phyloP scores from a whole-genome alignment of 2,888 invertebrate species.

The Ashinkailepas kermadecensis region DNA sequence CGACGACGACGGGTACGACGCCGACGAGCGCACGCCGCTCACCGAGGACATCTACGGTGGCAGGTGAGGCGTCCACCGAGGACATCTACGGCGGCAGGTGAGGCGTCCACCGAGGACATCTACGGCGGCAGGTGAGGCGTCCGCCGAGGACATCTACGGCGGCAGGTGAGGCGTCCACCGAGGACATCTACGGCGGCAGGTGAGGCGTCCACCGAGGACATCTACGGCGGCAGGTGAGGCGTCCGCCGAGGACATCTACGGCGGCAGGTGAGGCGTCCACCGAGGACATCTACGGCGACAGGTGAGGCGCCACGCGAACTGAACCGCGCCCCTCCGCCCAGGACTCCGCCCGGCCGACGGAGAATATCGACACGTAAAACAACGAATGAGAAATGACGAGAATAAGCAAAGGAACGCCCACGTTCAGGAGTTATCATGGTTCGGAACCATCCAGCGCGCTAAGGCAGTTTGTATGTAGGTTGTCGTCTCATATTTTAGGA shows the following conservation, averaged over 20 bases:
- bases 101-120: slow-evolving; percentile 62
- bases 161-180: slow-evolving; percentile 69
- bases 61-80: slow-evolving; percentile 64
- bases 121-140: slow-evolving; percentile 75
- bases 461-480: no score
- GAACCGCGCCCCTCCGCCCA: no score
- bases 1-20: slow-evolving; percentile 55
- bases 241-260: slow-evolving; percentile 70
- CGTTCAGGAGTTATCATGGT: no score
- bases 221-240: slow-evolving; percentile 80
- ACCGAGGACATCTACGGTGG: slow-evolving; percentile 82
- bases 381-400: no score
- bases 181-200: slow-evolving; percentile 87
- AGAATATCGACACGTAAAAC: no score
- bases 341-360: no score
- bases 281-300: slow-evolving; percentile 82
- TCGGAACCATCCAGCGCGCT: no score
- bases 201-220: slow-evolving; percentile 63
- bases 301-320: slow-evolving; percentile 51
- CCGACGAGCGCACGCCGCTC: slow-evolving; percentile 75
- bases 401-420: no score
- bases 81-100: slow-evolving; percentile 89
- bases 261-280: slow-evolving; percentile 69
- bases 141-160: slow-evolving; percentile 74
- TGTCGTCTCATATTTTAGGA: no score